Percentiles rank a stretch among this genome's conserved stretches.
These are phyloP conservation scores for Propithecus perrieri DNA, from an alignment of 2,797 vertebrate species.

Conservation along the genomic window DNA sequence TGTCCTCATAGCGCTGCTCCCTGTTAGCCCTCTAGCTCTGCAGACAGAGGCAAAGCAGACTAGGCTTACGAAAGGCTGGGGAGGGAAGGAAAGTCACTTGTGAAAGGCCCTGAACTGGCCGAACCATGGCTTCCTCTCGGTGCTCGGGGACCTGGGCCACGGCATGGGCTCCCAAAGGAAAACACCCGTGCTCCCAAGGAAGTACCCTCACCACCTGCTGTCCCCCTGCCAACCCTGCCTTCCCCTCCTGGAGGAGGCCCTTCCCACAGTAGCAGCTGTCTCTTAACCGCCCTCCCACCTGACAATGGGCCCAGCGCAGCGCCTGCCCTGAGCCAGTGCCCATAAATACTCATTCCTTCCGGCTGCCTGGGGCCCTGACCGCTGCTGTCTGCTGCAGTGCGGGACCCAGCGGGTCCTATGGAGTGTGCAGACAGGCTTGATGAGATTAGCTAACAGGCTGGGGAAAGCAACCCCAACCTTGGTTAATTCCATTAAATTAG, in stretches of 20 bases:
- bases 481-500: slow-evolving; percentile 11
- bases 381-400: not conserved
- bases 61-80: not conserved
- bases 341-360: not conserved
- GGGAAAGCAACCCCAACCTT: not conserved
- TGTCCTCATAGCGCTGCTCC: not conserved
- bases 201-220: not conserved
- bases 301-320: not conserved
- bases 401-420: not conserved
- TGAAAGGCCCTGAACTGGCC: not conserved
- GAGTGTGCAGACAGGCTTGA: not conserved
- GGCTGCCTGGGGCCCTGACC: not conserved
- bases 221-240: too few relatives aligned
- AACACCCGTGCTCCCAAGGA: not conserved
- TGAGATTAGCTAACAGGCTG: not conserved
- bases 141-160: not conserved
- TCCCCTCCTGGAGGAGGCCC: not conserved
- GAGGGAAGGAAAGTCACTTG: not conserved
- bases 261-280: not conserved
- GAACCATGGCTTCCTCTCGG: not conserved
- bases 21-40: not conserved
- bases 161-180: not conserved
- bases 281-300: not conserved
- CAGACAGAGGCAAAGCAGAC: not conserved
- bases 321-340: not conserved